Evolutionary conservation across 2,113 vertebrate genomes (phyloP), one percentile per base, ranked within the genome.

Genomic region (Lycaon pictus): DNA sequence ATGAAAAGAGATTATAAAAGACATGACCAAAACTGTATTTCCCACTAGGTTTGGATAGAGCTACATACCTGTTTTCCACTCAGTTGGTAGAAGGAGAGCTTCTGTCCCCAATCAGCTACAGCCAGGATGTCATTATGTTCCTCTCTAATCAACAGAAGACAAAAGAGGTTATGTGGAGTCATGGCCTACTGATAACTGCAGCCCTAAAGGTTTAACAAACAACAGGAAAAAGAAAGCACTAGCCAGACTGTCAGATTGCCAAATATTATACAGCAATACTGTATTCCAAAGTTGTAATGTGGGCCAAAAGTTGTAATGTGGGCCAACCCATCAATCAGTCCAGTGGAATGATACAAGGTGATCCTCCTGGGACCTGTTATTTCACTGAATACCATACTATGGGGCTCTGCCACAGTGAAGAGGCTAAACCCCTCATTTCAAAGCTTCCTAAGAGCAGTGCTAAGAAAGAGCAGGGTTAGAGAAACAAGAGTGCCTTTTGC

Each of bases 51-150:
- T 11, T 76, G 32, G 2, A 67, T 2, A 87, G 67, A 58, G 37
- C 19, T 67, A 87, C 98, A 65, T 98, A 99, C 99, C 99, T 99
- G 99, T 91, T 99, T 99, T 94, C 99, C 99, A 98, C 99, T 99
- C 60, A 99, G 99, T 90, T 99, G 99, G 98, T 99, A 99, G 98
- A 99, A 99, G 88, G 99, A 99, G 97, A 99, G 99, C 92, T 99
- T 99, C 98, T 99, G 99, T 82, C 99, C 99, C 99, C 99, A 99
- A 97, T 99, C 99, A 98, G 99, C 99, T 96, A 99, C 99, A 88
- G 99, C 99, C 98, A 99, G 98, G 97, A 99, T 99, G 98, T 99
- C 99, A 98, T 99, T 99, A 98, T 99, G 99, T 69, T 99, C 99
- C 97, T 99, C 99, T 98, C 99, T 99, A 98, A 88, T 53, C 90